These are phyloP conservation scores for Caenorhabditis afra DNA, from an alignment of 2,888 invertebrate species.

Conservation along the genomic window DNA sequence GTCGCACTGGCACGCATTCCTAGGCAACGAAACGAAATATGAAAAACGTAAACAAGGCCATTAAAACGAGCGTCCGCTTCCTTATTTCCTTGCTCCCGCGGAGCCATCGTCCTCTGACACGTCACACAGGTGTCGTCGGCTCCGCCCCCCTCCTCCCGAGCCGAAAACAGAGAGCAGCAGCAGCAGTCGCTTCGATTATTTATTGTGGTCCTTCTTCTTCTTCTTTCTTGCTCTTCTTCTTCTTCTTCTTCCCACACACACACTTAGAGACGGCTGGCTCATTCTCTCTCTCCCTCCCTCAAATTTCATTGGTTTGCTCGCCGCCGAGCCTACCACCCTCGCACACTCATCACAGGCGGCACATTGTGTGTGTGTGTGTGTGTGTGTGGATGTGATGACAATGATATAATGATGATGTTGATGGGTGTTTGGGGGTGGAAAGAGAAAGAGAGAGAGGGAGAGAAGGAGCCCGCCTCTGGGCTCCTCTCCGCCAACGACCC, in stretches of 20 bases:
- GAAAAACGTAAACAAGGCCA: conserved; percentile 29
- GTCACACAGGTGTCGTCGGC: conserved; percentile 31
- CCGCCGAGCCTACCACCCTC: conserved; percentile 24
- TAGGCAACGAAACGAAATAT: no score
- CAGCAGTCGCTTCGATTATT: conserved; percentile 50
- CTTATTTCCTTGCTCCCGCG: no score
- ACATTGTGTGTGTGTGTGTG: no score
- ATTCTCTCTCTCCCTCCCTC: conserved; percentile 9
- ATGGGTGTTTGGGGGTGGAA: conserved; percentile 8
- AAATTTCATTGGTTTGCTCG: conserved; percentile 39
- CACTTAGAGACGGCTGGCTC: no score
- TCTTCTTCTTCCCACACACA: conserved; percentile 6
- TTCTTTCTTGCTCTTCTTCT: conserved; percentile 3
- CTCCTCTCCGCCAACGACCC: neutral
- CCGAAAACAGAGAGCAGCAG: conserved; percentile 26
- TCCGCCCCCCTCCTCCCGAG: conserved; percentile 16
- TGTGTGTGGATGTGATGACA: conserved; percentile 46
- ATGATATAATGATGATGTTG: conserved; percentile 44
- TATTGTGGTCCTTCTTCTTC: conserved; percentile 36
- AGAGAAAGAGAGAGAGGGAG: neutral
- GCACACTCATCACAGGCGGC: conserved; percentile 23
- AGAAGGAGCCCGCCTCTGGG: no score
- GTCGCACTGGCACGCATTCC: conserved; percentile 4
- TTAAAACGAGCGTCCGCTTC: conserved; percentile 20
- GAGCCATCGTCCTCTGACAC: no score